A percentile compares a stretch with the other conserved stretches of the same genome.
Conservation (phyloP, 2,888 invertebrate genomes). For the Agapostemon virescens region DNA sequence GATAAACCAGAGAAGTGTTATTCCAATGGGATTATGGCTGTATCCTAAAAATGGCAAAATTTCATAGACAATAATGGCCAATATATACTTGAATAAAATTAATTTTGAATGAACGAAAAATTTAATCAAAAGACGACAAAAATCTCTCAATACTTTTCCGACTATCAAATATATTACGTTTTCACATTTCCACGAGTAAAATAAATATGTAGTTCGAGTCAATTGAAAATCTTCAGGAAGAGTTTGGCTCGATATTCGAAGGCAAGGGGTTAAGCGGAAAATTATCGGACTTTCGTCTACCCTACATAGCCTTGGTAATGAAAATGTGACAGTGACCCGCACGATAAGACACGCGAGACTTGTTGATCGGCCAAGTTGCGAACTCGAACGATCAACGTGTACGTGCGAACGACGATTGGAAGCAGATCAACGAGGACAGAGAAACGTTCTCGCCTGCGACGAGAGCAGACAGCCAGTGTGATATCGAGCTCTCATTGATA, state of each 20-base stretch:
- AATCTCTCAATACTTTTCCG: too few species aligned
- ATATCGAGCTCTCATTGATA: slow-evolving; percentile 38
- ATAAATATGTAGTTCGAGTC: too few species aligned
- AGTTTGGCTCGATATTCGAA: neutral
- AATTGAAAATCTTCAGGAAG: neutral
- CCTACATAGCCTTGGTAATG: neutral
- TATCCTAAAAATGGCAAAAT: too few species aligned
- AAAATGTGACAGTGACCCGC: slow-evolving; percentile 10
- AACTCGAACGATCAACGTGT: neutral
- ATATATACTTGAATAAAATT: too few species aligned
- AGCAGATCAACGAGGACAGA: neutral
- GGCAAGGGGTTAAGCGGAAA: neutral
- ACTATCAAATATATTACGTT: too few species aligned
- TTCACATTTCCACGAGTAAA: too few species aligned
- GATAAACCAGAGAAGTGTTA: too few species aligned
- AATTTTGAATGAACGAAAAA: too few species aligned
- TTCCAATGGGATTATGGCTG: too few species aligned
- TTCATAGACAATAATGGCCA: too few species aligned
- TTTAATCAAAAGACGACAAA: too few species aligned
- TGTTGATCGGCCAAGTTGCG: neutral
- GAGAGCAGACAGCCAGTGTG: slow-evolving; percentile 22
- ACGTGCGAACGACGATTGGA: neutral
- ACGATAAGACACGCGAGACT: slow-evolving; percentile 8
- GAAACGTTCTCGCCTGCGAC: slow-evolving; percentile 4
- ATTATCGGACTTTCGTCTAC: neutral